A percentile compares a stretch with the other conserved stretches of the same genome.
Evolutionary conservation across 2,113 vertebrate genomes (phyloP).

Genomic region (Marmota flaviventris): DNA sequence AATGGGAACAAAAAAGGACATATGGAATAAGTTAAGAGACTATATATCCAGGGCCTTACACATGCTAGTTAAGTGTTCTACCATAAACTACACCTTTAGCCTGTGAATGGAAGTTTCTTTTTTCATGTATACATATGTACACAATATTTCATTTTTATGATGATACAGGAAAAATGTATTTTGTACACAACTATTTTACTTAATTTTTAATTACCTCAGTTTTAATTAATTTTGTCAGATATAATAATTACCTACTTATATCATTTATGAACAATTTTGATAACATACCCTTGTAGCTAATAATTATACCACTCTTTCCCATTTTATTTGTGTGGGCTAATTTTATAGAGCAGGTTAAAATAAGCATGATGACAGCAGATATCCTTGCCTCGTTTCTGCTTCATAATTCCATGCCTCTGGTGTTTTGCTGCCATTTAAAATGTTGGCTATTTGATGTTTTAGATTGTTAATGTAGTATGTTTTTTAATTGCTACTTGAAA

Average conservation of each 20-base stretch:
- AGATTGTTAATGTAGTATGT: background rate
- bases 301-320: background rate
- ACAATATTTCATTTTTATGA: background rate
- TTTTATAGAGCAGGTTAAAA: background rate
- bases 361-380: background rate
- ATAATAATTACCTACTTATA: background rate
- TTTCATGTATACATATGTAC: background rate
- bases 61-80: background rate
- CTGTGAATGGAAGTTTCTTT: background rate
- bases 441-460: background rate
- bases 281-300: background rate
- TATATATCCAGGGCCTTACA: background rate
- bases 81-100: background rate
- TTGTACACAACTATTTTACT: background rate
- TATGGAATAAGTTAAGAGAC: background rate
- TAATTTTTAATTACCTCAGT: background rate
- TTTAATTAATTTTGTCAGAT: background rate
- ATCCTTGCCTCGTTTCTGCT: background rate
- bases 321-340: background rate
- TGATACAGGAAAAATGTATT: slow-evolving; percentile 1
- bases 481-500: slow-evolving; percentile 4
- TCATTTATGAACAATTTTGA: background rate
- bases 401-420: background rate
- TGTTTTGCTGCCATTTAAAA: background rate
- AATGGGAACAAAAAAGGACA: background rate